Percentiles rank a stretch among this genome's conserved stretches.
Evolutionary conservation across 2,888 invertebrate genomes (phyloP).

Genomic region (Conchocele bisecta): DNA sequence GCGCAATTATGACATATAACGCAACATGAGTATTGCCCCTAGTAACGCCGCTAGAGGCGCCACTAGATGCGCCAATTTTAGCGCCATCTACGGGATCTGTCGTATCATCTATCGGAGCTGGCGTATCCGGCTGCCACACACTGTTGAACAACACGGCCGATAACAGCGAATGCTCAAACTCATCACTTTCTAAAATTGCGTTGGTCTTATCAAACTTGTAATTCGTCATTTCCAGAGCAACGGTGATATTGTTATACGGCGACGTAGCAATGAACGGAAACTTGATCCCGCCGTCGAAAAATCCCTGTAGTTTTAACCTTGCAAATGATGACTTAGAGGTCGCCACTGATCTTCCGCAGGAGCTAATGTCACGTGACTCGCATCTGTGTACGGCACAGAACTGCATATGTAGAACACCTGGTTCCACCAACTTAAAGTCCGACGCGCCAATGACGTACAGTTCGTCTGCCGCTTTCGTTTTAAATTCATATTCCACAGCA

Average conservation of each 20-base stretch:
- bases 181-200: constrained; percentile 39
- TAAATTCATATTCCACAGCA: constrained; percentile 35
- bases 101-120: too few species aligned
- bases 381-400: constrained; percentile 51
- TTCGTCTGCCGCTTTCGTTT: constrained; percentile 27
- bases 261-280: constrained; percentile 44
- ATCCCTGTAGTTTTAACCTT: constrained; percentile 41
- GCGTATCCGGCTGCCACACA: too few species aligned
- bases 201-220: constrained; percentile 40
- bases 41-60: too few species aligned
- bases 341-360: constrained; percentile 25
- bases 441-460: constrained; percentile 26
- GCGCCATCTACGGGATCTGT: too few species aligned
- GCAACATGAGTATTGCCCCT: too few species aligned
- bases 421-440: constrained; percentile 24
- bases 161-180: constrained; percentile 40
- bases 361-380: constrained; percentile 2
- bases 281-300: constrained; percentile 23
- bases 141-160: constrained; percentile 48
- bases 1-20: too few species aligned
- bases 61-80: too few species aligned
- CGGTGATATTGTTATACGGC: constrained; percentile 6
- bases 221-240: constrained; percentile 37
- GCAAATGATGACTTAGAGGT: constrained; percentile 32
- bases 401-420: constrained; percentile 47